Conservation (phyloP, 2,888 invertebrate genomes). For the Ectemnius cavifrons region DNA sequence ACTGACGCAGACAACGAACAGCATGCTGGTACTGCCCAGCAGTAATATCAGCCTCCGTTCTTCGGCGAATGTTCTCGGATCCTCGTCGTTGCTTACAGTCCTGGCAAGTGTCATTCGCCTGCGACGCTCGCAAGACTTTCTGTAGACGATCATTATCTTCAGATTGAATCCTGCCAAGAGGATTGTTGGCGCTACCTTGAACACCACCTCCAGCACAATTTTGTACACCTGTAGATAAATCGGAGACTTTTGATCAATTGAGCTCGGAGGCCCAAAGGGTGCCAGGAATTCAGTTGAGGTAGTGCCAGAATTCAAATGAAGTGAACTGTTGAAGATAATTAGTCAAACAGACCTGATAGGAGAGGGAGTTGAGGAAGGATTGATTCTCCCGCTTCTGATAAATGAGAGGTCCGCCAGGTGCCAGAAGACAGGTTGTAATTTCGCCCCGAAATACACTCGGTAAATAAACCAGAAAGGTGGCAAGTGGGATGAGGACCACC, state of each 20-base stretch:
- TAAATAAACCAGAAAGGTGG: conserved; percentile 84
- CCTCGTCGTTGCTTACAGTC: conserved; percentile 81
- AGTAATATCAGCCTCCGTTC: conserved; percentile 83
- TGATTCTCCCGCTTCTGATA: conserved; percentile 81
- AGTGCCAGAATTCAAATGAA: no score
- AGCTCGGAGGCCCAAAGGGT: neutral
- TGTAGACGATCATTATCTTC: conserved; percentile 84
- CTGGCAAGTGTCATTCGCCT: conserved; percentile 83
- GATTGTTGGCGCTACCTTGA: conserved; percentile 85
- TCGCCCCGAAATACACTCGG: conserved; percentile 84
- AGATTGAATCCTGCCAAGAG: conserved; percentile 83
- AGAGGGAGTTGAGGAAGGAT: conserved; percentile 79
- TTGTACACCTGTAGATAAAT: conserved; percentile 80
- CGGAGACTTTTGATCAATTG: neutral
- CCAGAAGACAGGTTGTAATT: conserved; percentile 80
- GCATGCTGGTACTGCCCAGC: conserved; percentile 83
- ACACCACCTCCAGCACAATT: conserved; percentile 82
- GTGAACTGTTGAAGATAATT: conserved; percentile 34
- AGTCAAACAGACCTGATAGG: conserved; percentile 77
- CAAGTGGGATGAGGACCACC: conserved; percentile 82
- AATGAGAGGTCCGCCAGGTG: conserved; percentile 79
- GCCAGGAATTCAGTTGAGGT: neutral
- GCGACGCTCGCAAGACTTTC: conserved; percentile 83
- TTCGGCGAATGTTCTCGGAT: conserved; percentile 84
- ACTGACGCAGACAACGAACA: conserved; percentile 85